Conservation (phyloP, 2,113 vertebrate species). For the Hoplias malabaricus region DNA sequence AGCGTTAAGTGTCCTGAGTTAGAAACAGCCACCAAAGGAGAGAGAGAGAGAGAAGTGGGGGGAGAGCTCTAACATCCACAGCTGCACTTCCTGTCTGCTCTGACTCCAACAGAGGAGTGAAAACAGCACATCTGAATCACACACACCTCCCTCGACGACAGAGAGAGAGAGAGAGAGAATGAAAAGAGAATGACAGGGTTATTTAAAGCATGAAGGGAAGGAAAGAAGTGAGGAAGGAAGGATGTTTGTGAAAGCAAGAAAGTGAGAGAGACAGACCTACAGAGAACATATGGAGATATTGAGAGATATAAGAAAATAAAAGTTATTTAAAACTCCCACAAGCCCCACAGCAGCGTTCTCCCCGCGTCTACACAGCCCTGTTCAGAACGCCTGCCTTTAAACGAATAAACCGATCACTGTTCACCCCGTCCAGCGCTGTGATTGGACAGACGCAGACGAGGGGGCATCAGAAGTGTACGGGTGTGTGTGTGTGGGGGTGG, state of each 20-base stretch:
- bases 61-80: constrained; percentile 16
- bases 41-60: background rate
- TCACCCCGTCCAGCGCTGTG: no score
- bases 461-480: no score
- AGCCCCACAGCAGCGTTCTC: no score
- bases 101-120: constrained; percentile 65
- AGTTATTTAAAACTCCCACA: no score
- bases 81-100: constrained; percentile 49
- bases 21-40: background rate
- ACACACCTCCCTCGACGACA: constrained; percentile 66
- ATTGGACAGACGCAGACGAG: no score
- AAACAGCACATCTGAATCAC: constrained; percentile 68
- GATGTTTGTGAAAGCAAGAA: constrained; percentile 35
- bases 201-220: background rate
- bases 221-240: background rate
- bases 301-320: no score
- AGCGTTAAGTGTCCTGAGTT: background rate
- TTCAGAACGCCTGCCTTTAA: no score
- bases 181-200: constrained; percentile 9
- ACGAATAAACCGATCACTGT: no score
- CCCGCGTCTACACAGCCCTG: no score
- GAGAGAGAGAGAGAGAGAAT: constrained; percentile 28
- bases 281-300: background rate
- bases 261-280: constrained; percentile 7
- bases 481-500: no score